phyloP scores from a whole-genome alignment of 92 coral and sea anemone genomes.

The Phenganax subtilis region DNA sequence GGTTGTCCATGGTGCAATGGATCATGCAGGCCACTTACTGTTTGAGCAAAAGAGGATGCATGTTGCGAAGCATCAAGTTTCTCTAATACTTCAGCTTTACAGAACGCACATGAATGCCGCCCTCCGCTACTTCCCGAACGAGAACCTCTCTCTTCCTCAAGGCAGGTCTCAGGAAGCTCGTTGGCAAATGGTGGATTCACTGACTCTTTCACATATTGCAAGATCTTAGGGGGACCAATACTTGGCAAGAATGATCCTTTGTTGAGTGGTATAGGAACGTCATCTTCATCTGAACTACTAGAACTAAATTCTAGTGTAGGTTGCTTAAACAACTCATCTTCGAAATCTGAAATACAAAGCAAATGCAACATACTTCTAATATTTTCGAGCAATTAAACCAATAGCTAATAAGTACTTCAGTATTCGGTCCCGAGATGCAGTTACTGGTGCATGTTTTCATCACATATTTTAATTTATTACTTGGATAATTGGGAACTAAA shows the following conservation, averaged over 20 bases:
- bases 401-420: not conserved
- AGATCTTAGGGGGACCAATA: constrained; percentile 93
- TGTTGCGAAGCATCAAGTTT: constrained; percentile 57
- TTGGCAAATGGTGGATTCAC: constrained; percentile 74
- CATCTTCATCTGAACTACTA: constrained; percentile 76
- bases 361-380: not conserved
- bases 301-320: constrained; percentile 81
- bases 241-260: constrained; percentile 75
- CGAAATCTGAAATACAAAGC: constrained; percentile 24
- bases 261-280: constrained; percentile 48
- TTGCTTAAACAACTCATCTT: constrained; percentile 65
- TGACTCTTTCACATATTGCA: constrained; percentile 90
- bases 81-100: constrained; percentile 71
- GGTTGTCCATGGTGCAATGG: no score
- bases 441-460: not conserved
- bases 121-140: not conserved
- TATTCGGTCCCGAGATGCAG: not conserved
- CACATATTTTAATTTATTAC: no score
- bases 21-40: not conserved
- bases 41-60: constrained; percentile 2
- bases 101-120: constrained; percentile 45
- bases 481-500: no score
- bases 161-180: constrained; percentile 40
- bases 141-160: constrained; percentile 19
- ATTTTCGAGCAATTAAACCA: no score